Percentiles rank a stretch among this genome's conserved stretches.
These are phyloP conservation scores for Sepiola atlantica DNA, from an alignment of 2,888 invertebrate species.

Conservation along the genomic window DNA sequence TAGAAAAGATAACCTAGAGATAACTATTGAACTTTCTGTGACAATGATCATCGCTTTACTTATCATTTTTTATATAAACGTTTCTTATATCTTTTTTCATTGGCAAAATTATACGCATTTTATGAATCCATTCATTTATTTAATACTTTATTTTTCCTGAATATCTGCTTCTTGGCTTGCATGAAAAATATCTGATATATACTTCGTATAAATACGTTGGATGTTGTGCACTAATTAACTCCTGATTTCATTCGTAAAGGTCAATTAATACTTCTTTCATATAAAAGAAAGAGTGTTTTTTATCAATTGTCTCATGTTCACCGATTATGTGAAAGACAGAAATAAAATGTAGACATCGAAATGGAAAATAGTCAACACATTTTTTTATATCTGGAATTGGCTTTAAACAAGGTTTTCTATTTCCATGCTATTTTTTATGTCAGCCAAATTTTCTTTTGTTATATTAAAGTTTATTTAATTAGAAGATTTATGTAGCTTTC, in stretches of 20 bases:
- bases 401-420: too few species aligned
- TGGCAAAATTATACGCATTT: neutral
- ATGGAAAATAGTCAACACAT: neutral
- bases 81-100: neutral
- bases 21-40: neutral
- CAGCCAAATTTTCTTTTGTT: too few species aligned
- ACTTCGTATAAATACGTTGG: neutral
- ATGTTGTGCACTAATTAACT: neutral
- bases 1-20: neutral
- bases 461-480: too few species aligned
- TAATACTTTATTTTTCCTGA: neutral
- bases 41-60: neutral
- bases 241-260: neutral
- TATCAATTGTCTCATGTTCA: neutral
- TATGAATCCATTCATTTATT: neutral
- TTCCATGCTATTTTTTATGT: too few species aligned
- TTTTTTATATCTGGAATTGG: too few species aligned
- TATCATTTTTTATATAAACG: neutral
- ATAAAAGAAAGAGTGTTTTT: neutral
- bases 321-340: neutral
- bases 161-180: neutral
- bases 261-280: neutral
- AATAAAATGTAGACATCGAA: neutral
- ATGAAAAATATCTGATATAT: neutral
- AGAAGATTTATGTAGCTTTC: too few species aligned